Conservation (phyloP, 2,113 vertebrate species). For the Salvelinus namaycush region DNA sequence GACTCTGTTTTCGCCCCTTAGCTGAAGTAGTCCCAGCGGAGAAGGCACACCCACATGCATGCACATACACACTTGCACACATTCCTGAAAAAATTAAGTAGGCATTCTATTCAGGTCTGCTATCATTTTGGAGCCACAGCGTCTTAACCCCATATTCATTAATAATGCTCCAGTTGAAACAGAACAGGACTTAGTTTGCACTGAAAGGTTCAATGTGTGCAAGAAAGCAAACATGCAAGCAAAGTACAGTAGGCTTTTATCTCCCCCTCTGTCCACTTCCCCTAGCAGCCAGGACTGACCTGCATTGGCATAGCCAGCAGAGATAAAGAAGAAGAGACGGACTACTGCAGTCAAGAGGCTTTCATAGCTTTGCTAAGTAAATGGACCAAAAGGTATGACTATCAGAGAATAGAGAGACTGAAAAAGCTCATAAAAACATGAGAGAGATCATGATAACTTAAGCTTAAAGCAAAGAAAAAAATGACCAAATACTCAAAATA, state of each 20-base stretch:
- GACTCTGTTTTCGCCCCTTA: constrained; percentile 61
- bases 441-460: background rate
- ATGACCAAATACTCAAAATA: no score
- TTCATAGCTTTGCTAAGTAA: constrained; percentile 34
- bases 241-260: constrained; percentile 40
- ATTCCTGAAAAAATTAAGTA: constrained; percentile 65
- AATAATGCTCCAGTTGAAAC: constrained; percentile 64
- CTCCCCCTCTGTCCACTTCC: background rate
- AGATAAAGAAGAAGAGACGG: constrained; percentile 37
- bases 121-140: constrained; percentile 27
- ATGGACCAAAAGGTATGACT: background rate
- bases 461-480: no score
- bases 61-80: constrained; percentile 25
- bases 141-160: constrained; percentile 59
- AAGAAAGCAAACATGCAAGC: constrained; percentile 33
- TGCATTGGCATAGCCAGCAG: constrained; percentile 30
- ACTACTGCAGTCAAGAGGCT: constrained; percentile 40
- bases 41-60: constrained; percentile 65
- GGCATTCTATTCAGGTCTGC: constrained; percentile 46
- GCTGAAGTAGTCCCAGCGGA: constrained; percentile 68
- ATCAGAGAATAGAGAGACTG: constrained; percentile 5
- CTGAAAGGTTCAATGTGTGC: constrained; percentile 49
- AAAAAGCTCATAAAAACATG: background rate
- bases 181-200: constrained; percentile 50
- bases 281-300: constrained; percentile 36